Conservation (phyloP, 1,140 invertebrate genomes). For the Eurosta solidaginis region DNA sequence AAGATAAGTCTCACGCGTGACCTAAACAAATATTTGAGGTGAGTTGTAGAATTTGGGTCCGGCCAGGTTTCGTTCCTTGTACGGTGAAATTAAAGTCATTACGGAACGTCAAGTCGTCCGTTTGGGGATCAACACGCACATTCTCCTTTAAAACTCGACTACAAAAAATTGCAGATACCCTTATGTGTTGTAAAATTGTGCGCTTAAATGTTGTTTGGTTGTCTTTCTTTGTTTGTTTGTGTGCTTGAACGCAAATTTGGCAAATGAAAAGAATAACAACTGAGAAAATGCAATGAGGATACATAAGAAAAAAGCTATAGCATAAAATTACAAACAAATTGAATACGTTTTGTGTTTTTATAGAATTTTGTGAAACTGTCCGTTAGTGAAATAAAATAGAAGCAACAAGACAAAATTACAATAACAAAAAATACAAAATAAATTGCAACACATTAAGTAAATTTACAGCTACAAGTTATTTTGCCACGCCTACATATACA, state of each 20-base stretch:
- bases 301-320: not conserved
- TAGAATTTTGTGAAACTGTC: not conserved
- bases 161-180: too few relatives aligned
- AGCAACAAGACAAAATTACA: too few relatives aligned
- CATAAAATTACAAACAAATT: not conserved
- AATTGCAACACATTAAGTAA: constrained; percentile 8
- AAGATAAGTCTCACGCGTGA: too few relatives aligned
- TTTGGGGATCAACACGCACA: too few relatives aligned
- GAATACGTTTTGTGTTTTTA: not conserved
- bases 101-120: too few relatives aligned
- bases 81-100: too few relatives aligned
- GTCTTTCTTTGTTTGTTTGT: not conserved
- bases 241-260: not conserved
- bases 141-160: too few relatives aligned
- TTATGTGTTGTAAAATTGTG: too few relatives aligned
- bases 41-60: too few relatives aligned
- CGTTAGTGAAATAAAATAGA: not conserved
- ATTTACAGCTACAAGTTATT: not conserved
- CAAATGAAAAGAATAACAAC: not conserved
- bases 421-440: not conserved
- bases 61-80: too few relatives aligned
- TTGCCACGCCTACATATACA: not conserved
- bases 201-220: too few relatives aligned
- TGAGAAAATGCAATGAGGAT: not conserved
- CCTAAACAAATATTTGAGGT: too few relatives aligned